Percentiles rank a stretch among this genome's conserved stretches.
phyloP scores from a whole-genome alignment of 1,140 invertebrate genomes.

The Leptopilina clavipes region DNA sequence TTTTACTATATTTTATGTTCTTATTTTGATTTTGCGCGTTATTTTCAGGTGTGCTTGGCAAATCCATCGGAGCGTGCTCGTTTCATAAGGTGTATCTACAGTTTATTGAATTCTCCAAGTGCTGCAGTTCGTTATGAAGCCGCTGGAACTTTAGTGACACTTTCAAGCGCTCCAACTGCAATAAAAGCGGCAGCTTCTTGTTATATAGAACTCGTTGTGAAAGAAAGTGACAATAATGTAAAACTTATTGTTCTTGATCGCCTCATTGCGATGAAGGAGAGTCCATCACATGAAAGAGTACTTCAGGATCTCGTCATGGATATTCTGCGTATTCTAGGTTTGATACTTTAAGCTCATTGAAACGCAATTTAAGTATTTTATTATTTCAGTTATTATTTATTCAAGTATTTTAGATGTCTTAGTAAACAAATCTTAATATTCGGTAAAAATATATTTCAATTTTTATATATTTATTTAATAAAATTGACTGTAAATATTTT shows the following conservation, averaged over 20 bases:
- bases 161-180: conserved; percentile 96
- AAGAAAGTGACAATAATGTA: conserved; percentile 99
- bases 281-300: conserved; percentile 92
- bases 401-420: too few relatives aligned
- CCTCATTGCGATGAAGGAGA: conserved; percentile 91
- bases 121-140: conserved; percentile 99
- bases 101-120: conserved; percentile 95
- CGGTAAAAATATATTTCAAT: too few relatives aligned
- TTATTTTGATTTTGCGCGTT: background rate
- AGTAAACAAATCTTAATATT: too few relatives aligned
- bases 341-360: too few relatives aligned
- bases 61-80: conserved; percentile 97
- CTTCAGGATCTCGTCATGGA: conserved; percentile 99
- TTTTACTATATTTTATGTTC: too few relatives aligned
- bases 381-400: too few relatives aligned
- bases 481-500: background rate
- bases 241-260: conserved; percentile 98
- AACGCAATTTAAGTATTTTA: too few relatives aligned
- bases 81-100: conserved; percentile 99
- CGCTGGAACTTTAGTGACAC: conserved; percentile 99
- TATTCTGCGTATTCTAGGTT: conserved; percentile 92
- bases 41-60: conserved; percentile 90
- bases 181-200: conserved; percentile 97
- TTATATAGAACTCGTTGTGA: conserved; percentile 98
- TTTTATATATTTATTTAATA: too few relatives aligned